These are phyloP conservation scores for Neoseiulus cucumeris DNA, from an alignment of 1,140 invertebrate genomes.

Conservation along the genomic window DNA sequence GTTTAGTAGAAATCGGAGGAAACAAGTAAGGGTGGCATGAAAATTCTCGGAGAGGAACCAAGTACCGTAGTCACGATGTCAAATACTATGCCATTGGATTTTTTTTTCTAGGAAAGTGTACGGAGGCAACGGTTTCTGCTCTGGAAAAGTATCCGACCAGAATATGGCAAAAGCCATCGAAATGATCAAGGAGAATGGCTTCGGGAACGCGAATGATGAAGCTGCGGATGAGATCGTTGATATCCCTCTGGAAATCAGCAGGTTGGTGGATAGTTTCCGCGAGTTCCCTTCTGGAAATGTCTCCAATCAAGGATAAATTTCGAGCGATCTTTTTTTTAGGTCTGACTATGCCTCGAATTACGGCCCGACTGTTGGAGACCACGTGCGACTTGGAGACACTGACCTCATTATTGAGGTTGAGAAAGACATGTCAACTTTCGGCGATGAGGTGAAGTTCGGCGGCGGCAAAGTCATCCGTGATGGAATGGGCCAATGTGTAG, in stretches of 20 bases:
- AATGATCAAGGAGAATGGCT: conserved; percentile 20
- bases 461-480: conserved; percentile 29
- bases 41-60: no score
- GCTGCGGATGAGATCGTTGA: conserved; percentile 5
- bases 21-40: conserved; percentile 23
- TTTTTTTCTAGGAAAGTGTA: conserved; percentile 22
- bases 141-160: conserved; percentile 22
- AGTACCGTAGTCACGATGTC: no score
- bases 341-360: conserved; percentile 23
- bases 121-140: conserved; percentile 27
- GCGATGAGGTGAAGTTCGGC: conserved; percentile 30
- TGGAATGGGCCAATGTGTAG: conserved; percentile 27
- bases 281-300: no score
- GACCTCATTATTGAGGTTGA: conserved; percentile 27
- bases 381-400: conserved; percentile 27
- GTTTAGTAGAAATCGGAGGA: conserved; percentile 26
- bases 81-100: not conserved
- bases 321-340: no score
- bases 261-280: not conserved
- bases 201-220: conserved; percentile 22
- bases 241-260: not conserved
- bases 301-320: no score
- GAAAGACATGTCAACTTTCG: conserved; percentile 26
- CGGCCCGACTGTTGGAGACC: conserved; percentile 27
- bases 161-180: conserved; percentile 21